These are phyloP conservation scores for Gavia stellata DNA, from an alignment of 2,113 vertebrate species.

Conservation along the genomic window DNA sequence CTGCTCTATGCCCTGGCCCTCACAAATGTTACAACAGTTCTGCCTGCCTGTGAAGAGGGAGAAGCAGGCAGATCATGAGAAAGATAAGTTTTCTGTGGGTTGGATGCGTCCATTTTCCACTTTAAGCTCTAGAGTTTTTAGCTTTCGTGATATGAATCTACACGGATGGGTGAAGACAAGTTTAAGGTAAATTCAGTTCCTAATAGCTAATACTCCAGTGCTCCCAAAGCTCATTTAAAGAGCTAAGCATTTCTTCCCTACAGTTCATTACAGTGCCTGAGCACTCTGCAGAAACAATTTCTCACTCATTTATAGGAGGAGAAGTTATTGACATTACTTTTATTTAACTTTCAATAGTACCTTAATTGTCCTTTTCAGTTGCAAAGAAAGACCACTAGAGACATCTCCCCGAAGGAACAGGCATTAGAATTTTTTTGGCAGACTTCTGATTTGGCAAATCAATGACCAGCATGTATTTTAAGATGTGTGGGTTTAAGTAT, in stretches of 20 bases:
- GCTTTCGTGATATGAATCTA: background rate
- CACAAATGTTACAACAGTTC: background rate
- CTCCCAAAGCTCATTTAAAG: slow-evolving; percentile 7
- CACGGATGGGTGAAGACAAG: background rate
- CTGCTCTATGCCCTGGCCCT: background rate
- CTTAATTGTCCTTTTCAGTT: background rate
- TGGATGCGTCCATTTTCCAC: background rate
- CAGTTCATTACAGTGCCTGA: background rate
- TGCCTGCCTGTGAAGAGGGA: background rate
- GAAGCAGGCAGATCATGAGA: background rate
- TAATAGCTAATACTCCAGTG: background rate
- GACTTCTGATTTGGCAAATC: background rate
- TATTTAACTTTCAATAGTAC: background rate
- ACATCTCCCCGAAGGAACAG: background rate
- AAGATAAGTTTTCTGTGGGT: background rate
- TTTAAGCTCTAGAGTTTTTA: background rate
- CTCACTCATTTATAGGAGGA: background rate
- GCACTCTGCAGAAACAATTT: background rate
- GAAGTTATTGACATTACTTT: background rate
- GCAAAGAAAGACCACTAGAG: background rate
- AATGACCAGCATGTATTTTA: background rate
- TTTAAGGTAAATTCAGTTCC: background rate
- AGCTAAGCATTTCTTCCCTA: background rate
- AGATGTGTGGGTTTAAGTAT: background rate
- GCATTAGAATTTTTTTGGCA: background rate